A percentile compares a stretch with the other conserved stretches of the same genome.
Evolutionary conservation across 2,113 vertebrate genomes (phyloP).

Genomic region (Irena cyanogastra): DNA sequence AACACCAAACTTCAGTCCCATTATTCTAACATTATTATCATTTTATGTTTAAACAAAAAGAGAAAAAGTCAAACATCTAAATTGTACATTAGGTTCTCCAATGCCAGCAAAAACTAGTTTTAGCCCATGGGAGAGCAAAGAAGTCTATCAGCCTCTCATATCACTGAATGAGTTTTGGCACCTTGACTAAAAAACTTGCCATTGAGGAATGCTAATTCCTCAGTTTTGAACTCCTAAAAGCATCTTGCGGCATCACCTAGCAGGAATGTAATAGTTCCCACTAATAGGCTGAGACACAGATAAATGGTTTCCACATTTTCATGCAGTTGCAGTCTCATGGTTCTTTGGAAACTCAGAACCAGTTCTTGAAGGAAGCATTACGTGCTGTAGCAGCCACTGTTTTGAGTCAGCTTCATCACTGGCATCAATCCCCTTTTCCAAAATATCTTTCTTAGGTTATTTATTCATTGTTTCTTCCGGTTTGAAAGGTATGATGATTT

Average conservation of each 20-base stretch:
- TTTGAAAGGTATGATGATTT: background rate
- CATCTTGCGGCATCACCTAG: background rate
- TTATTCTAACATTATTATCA: background rate
- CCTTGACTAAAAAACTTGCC: background rate
- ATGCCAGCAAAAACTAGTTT: background rate
- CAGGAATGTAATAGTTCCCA: background rate
- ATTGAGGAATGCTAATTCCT: background rate
- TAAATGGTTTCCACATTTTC: background rate
- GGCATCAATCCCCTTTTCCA: background rate
- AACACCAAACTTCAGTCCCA: background rate
- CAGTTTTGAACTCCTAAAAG: background rate
- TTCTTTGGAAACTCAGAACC: background rate
- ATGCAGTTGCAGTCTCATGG: accelerated
- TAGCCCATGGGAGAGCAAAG: background rate
- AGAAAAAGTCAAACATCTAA: background rate
- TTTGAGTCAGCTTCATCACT: background rate
- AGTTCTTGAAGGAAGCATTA: background rate
- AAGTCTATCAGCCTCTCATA: background rate
- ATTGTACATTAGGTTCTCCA: background rate
- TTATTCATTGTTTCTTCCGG: background rate
- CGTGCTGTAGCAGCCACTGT: accelerated
- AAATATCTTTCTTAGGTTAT: background rate
- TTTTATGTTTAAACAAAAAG: background rate
- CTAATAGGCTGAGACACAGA: background rate
- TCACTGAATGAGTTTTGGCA: background rate